A percentile compares a stretch with the other conserved stretches of the same genome.
phyloP scores from a whole-genome alignment of 92 coral and sea anemone species.

The Diadumene lineata region DNA sequence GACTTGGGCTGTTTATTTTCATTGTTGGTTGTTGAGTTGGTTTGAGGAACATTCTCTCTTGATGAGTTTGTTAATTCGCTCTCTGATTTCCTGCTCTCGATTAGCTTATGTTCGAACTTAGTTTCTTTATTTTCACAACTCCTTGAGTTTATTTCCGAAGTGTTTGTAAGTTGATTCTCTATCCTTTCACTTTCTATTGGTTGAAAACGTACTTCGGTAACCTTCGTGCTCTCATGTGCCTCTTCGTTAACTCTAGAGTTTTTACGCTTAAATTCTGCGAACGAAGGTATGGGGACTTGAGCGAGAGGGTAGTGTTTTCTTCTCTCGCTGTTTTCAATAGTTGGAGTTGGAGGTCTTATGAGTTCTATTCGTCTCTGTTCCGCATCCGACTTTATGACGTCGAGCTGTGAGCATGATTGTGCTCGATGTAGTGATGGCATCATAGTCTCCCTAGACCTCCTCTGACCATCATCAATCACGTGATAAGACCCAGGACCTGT shows the following conservation, averaged over 20 bases:
- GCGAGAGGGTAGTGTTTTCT: constrained; percentile 68
- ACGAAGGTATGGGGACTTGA: constrained; percentile 77
- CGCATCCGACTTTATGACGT: background rate
- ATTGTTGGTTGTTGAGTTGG: constrained; percentile 7
- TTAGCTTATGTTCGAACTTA: too few relatives aligned
- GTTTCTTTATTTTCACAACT: too few relatives aligned
- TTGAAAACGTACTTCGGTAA: background rate
- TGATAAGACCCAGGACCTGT: background rate
- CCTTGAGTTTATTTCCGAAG: background rate
- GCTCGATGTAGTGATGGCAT: constrained; percentile 41
- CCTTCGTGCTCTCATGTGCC: background rate
- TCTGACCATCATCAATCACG: background rate
- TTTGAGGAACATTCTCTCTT: constrained; percentile 19
- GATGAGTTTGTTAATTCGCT: background rate
- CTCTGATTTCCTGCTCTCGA: background rate
- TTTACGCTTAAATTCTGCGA: constrained; percentile 78
- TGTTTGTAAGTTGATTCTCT: background rate
- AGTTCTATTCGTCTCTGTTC: constrained; percentile 14
- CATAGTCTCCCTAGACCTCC: constrained; percentile 28
- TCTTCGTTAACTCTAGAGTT: constrained; percentile 13
- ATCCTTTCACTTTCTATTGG: background rate
- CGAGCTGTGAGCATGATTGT: constrained; percentile 55
- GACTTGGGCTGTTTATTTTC: background rate
- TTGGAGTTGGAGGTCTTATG: constrained; percentile 29
- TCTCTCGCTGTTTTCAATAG: constrained; percentile 9